phyloP scores from a whole-genome alignment of 1,140 invertebrate genomes.

The Zaprionus africanus region DNA sequence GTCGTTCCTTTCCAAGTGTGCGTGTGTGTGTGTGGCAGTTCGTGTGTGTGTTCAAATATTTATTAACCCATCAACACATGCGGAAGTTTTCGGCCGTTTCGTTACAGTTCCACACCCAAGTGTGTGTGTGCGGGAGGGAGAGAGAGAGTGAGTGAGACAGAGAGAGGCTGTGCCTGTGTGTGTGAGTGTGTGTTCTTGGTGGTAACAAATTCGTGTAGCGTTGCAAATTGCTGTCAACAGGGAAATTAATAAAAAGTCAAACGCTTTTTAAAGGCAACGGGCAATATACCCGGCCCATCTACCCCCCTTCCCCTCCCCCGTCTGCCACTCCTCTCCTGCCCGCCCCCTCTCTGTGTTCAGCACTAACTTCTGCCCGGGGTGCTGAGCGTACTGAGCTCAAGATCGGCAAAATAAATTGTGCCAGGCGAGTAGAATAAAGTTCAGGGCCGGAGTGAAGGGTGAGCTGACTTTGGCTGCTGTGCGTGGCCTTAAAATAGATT shows the following conservation, averaged over 20 bases:
- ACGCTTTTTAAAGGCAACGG: constrained; percentile 69
- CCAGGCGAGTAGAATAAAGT: constrained; percentile 60
- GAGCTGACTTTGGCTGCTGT: constrained; percentile 9
- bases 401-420: constrained; percentile 51
- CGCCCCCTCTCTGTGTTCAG: neutral
- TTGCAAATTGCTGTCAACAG: constrained; percentile 81
- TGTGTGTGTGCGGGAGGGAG: constrained; percentile 18
- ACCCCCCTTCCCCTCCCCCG: neutral
- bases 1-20: neutral
- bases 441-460: neutral
- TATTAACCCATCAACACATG: constrained; percentile 82
- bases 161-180: neutral
- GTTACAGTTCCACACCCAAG: constrained; percentile 41
- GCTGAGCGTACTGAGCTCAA: constrained; percentile 16
- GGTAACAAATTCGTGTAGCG: constrained; percentile 79
- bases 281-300: neutral
- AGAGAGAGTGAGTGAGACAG: neutral
- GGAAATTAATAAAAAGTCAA: constrained; percentile 83
- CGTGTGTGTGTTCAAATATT: constrained; percentile 71
- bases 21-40: constrained; percentile 45
- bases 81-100: constrained; percentile 77
- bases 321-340: neutral
- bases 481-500: constrained; percentile 66
- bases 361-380: constrained; percentile 1
- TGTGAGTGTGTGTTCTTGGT: constrained; percentile 48